Percentiles rank a stretch among this genome's conserved stretches.
Evolutionary conservation across 2,797 vertebrate species (phyloP).

Genomic region (Falco rusticolus): DNA sequence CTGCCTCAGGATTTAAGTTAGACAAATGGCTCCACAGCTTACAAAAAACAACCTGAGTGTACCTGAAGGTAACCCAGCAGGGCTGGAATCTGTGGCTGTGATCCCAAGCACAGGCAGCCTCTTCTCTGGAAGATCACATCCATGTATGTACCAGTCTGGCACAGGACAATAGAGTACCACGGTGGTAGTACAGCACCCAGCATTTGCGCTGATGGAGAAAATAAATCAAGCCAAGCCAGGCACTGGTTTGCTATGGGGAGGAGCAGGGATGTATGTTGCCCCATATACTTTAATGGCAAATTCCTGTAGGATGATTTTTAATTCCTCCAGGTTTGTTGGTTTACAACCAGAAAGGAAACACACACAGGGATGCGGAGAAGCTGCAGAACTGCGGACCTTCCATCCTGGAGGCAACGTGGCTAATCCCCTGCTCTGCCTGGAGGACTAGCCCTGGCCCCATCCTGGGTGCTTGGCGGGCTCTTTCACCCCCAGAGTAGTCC

Average conservation of each 20-base stretch:
- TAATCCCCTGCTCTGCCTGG: not conserved
- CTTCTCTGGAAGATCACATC: not conserved
- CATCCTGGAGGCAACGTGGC: not conserved
- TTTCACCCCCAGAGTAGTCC: not conserved
- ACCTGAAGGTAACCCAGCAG: not conserved
- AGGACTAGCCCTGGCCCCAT: not conserved
- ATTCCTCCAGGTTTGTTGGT: not conserved
- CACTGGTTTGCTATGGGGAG: not conserved
- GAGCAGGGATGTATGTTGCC: not conserved
- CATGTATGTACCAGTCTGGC: rapidly evolving
- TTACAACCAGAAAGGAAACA: not conserved
- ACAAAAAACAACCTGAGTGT: rapidly evolving
- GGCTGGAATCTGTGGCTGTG: not conserved
- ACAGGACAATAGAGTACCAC: rapidly evolving
- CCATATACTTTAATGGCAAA: rapidly evolving
- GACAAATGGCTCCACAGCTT: not conserved
- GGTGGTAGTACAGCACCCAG: not conserved
- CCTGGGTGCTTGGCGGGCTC: rapidly evolving
- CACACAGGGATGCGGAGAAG: rapidly evolving
- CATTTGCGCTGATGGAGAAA: not conserved
- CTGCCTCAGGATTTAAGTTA: not conserved
- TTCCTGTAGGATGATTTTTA: not conserved
- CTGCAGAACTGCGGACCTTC: not conserved
- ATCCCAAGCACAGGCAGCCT: not conserved
- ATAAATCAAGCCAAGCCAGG: not conserved